Base-by-base conservation (phyloP, 2,113 vertebrate genomes). In the Diadophis punctatus region DNA sequence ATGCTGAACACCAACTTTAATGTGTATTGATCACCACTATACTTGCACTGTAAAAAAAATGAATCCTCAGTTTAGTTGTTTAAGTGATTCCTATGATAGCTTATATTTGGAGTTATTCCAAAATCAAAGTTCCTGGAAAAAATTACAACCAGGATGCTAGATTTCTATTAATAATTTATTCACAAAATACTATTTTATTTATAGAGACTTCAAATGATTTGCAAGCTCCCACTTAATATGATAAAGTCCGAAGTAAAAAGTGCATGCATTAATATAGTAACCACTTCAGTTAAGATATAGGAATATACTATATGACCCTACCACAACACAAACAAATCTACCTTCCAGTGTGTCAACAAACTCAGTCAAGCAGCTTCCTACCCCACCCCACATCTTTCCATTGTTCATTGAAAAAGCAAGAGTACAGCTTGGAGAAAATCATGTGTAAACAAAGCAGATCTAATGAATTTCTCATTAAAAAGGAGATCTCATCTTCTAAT, bases 401-500 rank as follows among this genome's bases (percentile, higher is more conserved):
- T 56, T 8, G 49, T 46, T 87, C 56, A 93, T 48, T 93, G 52
- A 95, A 92, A 94, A 96, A 94, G 51, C 18, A 93, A 96, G 23
- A 90, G 85, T 88, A 93, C 94, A 96, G 93, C 91, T 96, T 90
- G 94, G 92, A 92, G 91, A 97, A 22, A 56, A 97, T 94, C 91
- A 95, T 63, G 58, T 94, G 93, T 92, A 95, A 96, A 96, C 94
- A 96, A 95, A 94, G 55, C 60, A 95, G 86, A 94, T 48, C 90
- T 96, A 97, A 95, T 87, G 93, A 96, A 25, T 93, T 95, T 74
- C 89, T 94, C 96, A 96, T 95, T 96, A 96, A 86, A 68, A 95
- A 95, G 27, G 91, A 96, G 93, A 96, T 94, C 95, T 9, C 96
- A 96, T 96, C 94, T 93, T 95, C 53, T 87, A 92, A 93, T 96